A percentile compares a stretch with the other conserved stretches of the same genome.
Conservation (phyloP, 2,888 invertebrate species). For the Azorinus chamasolen region DNA sequence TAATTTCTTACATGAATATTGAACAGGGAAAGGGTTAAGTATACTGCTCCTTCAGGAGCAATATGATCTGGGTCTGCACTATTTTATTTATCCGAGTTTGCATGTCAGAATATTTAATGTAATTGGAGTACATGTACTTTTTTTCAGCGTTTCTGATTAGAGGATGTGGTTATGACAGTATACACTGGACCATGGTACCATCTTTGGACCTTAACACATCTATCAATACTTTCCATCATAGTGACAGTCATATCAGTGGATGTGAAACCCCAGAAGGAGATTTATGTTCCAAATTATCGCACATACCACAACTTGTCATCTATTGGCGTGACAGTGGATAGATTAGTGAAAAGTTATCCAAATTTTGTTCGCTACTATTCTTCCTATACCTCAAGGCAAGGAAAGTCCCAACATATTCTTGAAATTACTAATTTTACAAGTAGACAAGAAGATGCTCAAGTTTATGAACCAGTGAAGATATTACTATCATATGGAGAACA, state of each 20-base stretch:
- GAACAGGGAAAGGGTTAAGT: too few species aligned
- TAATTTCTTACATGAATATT: too few species aligned
- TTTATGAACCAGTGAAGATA: constrained; percentile 70
- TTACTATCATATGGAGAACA: constrained; percentile 84
- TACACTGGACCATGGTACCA: background rate
- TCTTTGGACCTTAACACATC: background rate
- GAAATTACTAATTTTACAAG: constrained; percentile 80
- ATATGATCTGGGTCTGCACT: too few species aligned
- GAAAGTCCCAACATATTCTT: constrained; percentile 74
- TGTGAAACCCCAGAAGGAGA: constrained; percentile 81
- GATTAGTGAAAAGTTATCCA: constrained; percentile 68
- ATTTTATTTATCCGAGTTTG: too few species aligned
- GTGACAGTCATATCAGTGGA: constrained; percentile 56
- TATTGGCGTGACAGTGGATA: constrained; percentile 62
- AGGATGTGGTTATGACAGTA: too few species aligned
- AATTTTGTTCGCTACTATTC: constrained; percentile 70
- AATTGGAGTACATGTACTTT: too few species aligned
- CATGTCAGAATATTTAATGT: too few species aligned
- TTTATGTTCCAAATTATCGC: constrained; percentile 80
- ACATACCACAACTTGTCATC: constrained; percentile 79
- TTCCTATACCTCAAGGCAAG: constrained; percentile 71
- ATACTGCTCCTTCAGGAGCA: too few species aligned
- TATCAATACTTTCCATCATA: background rate
- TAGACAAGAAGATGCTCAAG: constrained; percentile 7
- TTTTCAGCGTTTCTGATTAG: background rate